Evolutionary conservation across 2,113 vertebrate species (phyloP).

Genomic region (Aegithalos caudatus): DNA sequence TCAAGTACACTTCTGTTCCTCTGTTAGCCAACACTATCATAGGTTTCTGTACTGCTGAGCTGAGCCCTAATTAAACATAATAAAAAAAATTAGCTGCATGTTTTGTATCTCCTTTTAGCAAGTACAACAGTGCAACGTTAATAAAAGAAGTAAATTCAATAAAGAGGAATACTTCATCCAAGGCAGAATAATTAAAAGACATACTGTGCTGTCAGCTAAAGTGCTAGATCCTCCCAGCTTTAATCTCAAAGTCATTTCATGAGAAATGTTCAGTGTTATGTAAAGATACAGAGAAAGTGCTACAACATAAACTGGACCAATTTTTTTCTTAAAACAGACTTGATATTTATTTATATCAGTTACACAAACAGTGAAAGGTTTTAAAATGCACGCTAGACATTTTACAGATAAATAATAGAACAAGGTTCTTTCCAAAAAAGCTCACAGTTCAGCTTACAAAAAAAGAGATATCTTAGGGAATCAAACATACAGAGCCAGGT

Average conservation of each 20-base stretch:
- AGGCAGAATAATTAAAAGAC: constrained; percentile 68
- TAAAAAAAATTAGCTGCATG: constrained; percentile 59
- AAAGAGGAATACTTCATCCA: constrained; percentile 58
- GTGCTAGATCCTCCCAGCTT: constrained; percentile 3
- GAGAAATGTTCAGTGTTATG: neutral
- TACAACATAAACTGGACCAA: neutral
- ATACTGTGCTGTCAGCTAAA: constrained; percentile 54
- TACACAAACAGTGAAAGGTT: neutral
- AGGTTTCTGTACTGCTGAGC: constrained; percentile 14
- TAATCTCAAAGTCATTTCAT: constrained; percentile 5
- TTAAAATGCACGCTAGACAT: neutral
- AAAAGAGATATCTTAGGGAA: neutral
- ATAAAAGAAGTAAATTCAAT: constrained; percentile 65
- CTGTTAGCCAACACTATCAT: neutral
- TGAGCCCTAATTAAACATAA: constrained; percentile 63
- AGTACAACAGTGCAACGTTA: constrained; percentile 55
- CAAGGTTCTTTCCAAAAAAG: neutral
- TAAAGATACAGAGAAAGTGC: neutral
- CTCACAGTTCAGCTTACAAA: neutral
- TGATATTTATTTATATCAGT: constrained; percentile 29
- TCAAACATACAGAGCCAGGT: neutral
- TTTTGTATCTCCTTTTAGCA: constrained; percentile 63
- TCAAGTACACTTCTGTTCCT: neutral
- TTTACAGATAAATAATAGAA: constrained; percentile 12
- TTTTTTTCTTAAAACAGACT: neutral